Evolutionary conservation across 2,113 vertebrate genomes (phyloP).

Genomic region (Cynocephalus volans): DNA sequence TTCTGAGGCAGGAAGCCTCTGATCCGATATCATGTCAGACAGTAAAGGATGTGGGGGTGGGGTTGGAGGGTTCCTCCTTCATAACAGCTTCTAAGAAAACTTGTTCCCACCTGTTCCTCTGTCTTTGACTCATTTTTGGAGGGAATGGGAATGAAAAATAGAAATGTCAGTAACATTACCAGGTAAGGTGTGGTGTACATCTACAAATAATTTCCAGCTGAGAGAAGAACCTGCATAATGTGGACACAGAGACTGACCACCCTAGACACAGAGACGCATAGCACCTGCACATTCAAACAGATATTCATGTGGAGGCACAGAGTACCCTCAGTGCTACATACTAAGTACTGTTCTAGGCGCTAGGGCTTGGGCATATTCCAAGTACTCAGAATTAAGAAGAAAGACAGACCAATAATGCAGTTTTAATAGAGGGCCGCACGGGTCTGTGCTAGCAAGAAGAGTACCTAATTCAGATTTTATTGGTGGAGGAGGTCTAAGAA

Average conservation of each 20-base stretch:
- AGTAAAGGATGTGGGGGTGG: conserved; percentile 21
- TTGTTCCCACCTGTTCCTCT: conserved; percentile 71
- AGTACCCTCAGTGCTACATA: neutral
- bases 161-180: neutral
- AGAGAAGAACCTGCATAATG: neutral
- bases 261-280: neutral
- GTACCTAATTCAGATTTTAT: neutral
- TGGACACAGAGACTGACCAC: neutral
- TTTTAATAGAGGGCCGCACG: neutral
- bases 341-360: neutral
- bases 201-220: neutral
- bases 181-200: neutral
- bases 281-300: neutral
- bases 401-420: neutral
- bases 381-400: neutral
- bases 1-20: conserved; percentile 30
- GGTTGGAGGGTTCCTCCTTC: conserved; percentile 52
- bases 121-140: conserved; percentile 80
- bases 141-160: conserved; percentile 67
- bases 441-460: neutral
- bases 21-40: conserved; percentile 13
- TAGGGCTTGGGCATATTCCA: neutral
- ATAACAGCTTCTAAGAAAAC: conserved; percentile 79
- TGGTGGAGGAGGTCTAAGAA: neutral
- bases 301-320: neutral